phyloP scores from a whole-genome alignment of 2,888 invertebrate species.

The Suillia variegata region DNA sequence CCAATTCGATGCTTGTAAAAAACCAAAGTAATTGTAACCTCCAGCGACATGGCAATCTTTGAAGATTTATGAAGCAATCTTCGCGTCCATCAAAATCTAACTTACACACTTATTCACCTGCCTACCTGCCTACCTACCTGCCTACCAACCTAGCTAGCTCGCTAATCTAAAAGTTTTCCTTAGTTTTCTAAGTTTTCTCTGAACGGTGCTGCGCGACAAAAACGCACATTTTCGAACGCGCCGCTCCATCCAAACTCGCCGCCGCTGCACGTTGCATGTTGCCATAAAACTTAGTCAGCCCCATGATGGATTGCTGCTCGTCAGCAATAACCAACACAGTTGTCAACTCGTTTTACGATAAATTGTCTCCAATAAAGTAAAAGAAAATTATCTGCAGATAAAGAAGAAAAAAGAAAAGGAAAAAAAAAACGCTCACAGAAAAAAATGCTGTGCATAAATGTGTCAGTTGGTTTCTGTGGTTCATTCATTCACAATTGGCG shows the following conservation, averaged over 20 bases:
- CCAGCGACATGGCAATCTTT: background rate
- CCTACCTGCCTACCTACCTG: too few species aligned
- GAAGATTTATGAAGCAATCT: conserved; percentile 5
- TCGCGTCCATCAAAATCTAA: background rate
- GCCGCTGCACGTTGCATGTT: background rate
- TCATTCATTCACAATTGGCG: background rate
- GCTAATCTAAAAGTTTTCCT: too few species aligned
- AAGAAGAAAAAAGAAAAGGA: conserved; percentile 1
- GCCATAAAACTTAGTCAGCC: background rate
- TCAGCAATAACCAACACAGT: conserved; percentile 20
- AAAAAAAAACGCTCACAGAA: too few species aligned
- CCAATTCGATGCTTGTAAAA: background rate
- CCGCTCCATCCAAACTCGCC: background rate
- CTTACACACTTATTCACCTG: too few species aligned
- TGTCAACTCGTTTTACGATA: conserved; percentile 17
- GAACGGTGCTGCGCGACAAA: too few species aligned
- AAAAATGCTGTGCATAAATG: background rate
- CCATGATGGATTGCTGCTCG: conserved; percentile 15
- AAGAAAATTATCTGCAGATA: conserved; percentile 17
- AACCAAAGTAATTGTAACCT: background rate
- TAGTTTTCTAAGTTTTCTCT: too few species aligned
- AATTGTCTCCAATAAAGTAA: conserved; percentile 19
- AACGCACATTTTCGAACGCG: background rate
- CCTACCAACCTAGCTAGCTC: too few species aligned
- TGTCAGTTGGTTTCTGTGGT: conserved; percentile 11